Base-by-base conservation (phyloP, 2,888 invertebrate species). In the Resseliella maxima region DNA sequence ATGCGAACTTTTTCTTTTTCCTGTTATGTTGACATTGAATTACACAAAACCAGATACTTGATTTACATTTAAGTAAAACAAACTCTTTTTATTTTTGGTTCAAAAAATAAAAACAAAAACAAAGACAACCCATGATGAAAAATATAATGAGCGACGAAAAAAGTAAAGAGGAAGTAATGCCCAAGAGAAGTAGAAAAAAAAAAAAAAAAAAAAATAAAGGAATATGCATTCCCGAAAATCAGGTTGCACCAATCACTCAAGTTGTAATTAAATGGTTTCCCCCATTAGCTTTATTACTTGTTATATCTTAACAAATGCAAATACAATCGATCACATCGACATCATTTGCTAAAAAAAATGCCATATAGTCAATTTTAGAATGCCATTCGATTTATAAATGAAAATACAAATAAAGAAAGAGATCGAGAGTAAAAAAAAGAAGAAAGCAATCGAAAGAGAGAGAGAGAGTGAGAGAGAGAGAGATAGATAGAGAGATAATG, bases 21-120 rank as follows among this genome's bases (percentile, higher is more conserved):
- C 50, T 46, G 35, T 85, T 50, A 54, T 35, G 54, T 54, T 54
- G 54, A 85, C 83, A 83, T 83, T 83, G 83, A 83, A 83, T 38
- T 38, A 21, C 83, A 8, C 12, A 24, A 83, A 81, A 83, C 83
- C 83, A 83, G 83, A 83, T 38, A 81, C n/a, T 36, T 35, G 35
- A 81, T 81, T 36, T 36, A 36, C 81, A 31, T 64, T 3, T n/a
- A 3, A 54, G 6, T n/a, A 12, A 18, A 10, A n/a, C 21, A 21
- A 6, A n/a, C n/a, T 54, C 18, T 54, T 64, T 64, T 64, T 64
- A 10, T 31, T 64, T 64, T 18, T n/a, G 10, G 6, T 18, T 35
- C 35, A 64, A 64, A 31, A 21, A 54, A 54, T 5, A n/a, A 54
- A 54, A 54, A 54, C 3, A 18, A 54, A 5, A 54, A 54, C 21